Conservation (phyloP, 2,888 invertebrate genomes). For the Xestia c-nigrum region DNA sequence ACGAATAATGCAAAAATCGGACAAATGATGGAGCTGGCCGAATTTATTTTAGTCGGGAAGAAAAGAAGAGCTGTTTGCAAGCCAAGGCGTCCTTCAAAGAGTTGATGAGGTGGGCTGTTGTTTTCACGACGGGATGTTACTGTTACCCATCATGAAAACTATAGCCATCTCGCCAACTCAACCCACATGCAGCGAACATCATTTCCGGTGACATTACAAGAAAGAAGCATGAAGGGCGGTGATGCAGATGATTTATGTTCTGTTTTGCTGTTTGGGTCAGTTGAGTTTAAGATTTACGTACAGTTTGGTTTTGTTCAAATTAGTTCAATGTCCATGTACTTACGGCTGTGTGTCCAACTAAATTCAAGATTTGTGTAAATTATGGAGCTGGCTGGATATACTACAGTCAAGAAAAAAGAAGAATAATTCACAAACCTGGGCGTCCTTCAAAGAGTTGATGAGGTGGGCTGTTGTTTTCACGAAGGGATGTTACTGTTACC, state of each 20-base stretch:
- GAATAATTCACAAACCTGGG: neutral
- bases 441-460: neutral
- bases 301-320: no score
- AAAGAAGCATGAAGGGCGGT: neutral
- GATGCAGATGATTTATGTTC: neutral
- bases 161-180: conserved; percentile 1
- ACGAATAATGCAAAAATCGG: neutral
- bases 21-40: neutral
- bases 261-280: no score
- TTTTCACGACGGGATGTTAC: neutral
- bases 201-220: neutral
- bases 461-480: neutral
- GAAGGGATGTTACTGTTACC: neutral
- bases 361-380: no score
- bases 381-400: neutral
- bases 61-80: neutral
- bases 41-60: neutral
- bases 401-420: neutral
- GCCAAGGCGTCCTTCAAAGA: neutral
- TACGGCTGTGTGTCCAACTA: no score
- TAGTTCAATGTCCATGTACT: neutral
- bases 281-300: no score
- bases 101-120: neutral
- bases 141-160: conserved; percentile 1
- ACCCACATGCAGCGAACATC: neutral